Base-by-base conservation (phyloP, 1,140 invertebrate species). In the Euura lappo region DNA sequence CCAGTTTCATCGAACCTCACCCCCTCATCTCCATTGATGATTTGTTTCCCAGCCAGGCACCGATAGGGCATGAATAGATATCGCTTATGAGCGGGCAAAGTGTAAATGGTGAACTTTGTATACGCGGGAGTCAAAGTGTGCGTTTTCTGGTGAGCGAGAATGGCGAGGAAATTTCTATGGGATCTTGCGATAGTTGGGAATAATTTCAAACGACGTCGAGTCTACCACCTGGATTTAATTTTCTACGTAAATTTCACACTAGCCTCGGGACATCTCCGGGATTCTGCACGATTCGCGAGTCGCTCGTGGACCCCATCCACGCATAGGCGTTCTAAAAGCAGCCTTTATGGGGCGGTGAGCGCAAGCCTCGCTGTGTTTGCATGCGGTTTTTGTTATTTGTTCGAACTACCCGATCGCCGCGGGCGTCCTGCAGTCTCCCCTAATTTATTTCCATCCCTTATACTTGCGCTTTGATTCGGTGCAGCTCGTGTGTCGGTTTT, bases 351-450 rank as follows among this genome's bases (percentile, higher is more conserved):
- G 28, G 44, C 66, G 66, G 13, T 28, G 66, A 68, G 42, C 8
- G 66, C 51, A n/a, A n/a, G 5, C 11, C 44, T 42, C 60, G 60
- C 60, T 10, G 28, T 68, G 66, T 68, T 68, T 68, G 66, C 66
- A 68, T 68, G 66, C 66, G 66, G 66, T 68, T 68, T 68, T 42
- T 42, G 69, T 70, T 70, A 70, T 70, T 70, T 70, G 69, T 70
- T 70, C 69, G 69, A 70, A 44, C 28, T 70, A 5, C 11, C 69
- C n/a, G 11, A 70, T 44, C n/a, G 69, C 69, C 69, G 11, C 44
- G 45, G 69, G 69, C 69, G 45, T 45, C 69, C 69, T 44, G n/a
- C 69, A 10, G 11, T 47, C 45, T 70, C 45, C 69, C 66, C 69
- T 13, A 70, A 44, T 45, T 51, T 42, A 44, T 70, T 70, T 70